Base-by-base conservation (phyloP, 2,797 vertebrate species). In the Anguilla anguilla region DNA sequence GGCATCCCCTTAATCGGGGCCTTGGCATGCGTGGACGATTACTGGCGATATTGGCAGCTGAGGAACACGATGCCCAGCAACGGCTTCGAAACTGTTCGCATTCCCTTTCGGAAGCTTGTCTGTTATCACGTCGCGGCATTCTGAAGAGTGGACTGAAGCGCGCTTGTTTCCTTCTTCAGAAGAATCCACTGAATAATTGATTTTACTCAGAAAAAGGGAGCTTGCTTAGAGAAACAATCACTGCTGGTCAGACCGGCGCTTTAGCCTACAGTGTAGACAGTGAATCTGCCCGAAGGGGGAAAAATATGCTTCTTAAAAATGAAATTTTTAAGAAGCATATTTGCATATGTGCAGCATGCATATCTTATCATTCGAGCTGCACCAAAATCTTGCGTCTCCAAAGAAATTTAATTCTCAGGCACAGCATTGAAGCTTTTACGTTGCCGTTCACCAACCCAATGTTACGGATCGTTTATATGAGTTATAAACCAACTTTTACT, bases 101-200 rank as follows among this genome's bases (percentile, higher is more conserved):
- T 61, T 72, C 82, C 19, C 57, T 51, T 5, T 51, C 13, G 19
- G 9, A 17, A 13, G 25, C 25, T 9, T 46, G 17, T 81, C 9
- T 35, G 7, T 35, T 49, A 81, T 81, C 19, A 57, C n/a, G 43
- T 9, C 43, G 19, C 11, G 49, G 6, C 9, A 13, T 81, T 81
- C 15, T 46, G 74, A 35, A 10, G 39, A 15, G 74, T 15, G 28
- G 39, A 25, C 39, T 61, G 19, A 83, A 6, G 28, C 17, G 55
- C 22, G 55, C 67, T 49, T 17, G 10, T 61, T 55, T 61, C 57
- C 61, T 51, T 81, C 46, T 49, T 43, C 31, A 39, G 17, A 43
- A 82, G 61, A 85, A 83, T 46, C n/a, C 10, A 3, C 74, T 87
- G 51, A 89, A 88, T 86, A 83, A 87, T 86, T 69, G 84, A 69